Conservation (phyloP, 2,797 vertebrate genomes). For the Sitta carolinensis region DNA sequence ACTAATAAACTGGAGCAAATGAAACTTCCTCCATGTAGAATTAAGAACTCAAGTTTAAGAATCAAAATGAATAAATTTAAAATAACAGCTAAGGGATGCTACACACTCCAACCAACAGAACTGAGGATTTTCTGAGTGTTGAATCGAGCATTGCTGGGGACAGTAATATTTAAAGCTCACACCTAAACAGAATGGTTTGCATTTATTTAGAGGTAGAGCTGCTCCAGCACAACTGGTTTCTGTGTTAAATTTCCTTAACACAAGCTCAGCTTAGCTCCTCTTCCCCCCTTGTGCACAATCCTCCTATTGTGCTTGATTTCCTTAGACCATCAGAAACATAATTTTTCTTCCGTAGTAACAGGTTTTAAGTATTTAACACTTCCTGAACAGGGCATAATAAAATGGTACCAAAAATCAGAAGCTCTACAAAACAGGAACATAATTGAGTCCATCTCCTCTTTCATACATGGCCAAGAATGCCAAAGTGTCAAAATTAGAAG, state of each 20-base stretch:
- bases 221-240: neutral
- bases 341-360: neutral
- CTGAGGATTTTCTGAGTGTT: neutral
- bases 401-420: neutral
- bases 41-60: neutral
- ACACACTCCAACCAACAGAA: neutral
- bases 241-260: neutral
- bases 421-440: neutral
- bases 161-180: neutral
- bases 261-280: neutral
- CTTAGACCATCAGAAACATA: neutral
- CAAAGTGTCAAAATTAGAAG: neutral
- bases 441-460: neutral
- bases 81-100: neutral
- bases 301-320: neutral
- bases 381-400: neutral
- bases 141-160: neutral
- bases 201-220: neutral
- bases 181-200: neutral
- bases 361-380: neutral
- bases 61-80: neutral
- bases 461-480: neutral
- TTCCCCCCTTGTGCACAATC: neutral
- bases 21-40: neutral
- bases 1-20: neutral